A percentile compares a stretch with the other conserved stretches of the same genome.
Conservation (phyloP, 1,140 invertebrate species). For the Planococcus citri region DNA sequence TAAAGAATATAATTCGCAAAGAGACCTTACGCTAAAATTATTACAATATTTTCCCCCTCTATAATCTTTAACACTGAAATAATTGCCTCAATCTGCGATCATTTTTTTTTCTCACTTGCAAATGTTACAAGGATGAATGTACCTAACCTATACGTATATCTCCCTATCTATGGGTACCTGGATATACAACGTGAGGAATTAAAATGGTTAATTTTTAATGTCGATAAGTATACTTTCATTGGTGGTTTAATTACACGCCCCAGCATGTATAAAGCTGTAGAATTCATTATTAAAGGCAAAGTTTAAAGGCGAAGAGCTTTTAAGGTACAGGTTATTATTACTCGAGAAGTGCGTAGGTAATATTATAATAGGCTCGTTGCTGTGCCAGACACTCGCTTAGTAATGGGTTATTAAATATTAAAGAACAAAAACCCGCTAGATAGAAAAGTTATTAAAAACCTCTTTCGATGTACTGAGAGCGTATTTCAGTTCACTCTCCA, state of each 20-base stretch:
- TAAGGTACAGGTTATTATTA: not conserved
- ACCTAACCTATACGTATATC: no score
- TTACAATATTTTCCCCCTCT: no score
- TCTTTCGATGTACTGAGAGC: not conserved
- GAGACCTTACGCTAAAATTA: no score
- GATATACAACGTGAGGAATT: not conserved
- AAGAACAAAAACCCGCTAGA: not conserved
- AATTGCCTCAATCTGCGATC: not conserved
- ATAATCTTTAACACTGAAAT: no score
- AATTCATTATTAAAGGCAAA: not conserved
- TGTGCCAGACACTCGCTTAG: not conserved
- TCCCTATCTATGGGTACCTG: not conserved
- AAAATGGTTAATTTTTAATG: not conserved
- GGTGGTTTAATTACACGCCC: not conserved
- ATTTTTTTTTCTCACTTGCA: not conserved
- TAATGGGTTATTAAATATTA: slow-evolving; percentile 8
- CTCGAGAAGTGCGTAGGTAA: not conserved
- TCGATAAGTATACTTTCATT: not conserved
- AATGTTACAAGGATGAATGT: no score
- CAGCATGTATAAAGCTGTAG: not conserved
- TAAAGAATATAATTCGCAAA: no score
- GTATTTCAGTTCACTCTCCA: not conserved
- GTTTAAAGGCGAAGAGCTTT: not conserved
- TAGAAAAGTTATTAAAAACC: slow-evolving; percentile 1
- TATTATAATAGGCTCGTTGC: not conserved